Percentiles rank a stretch among this genome's conserved stretches.
Conservation (phyloP, 2,888 invertebrate species). For the Camponotus fellah region DNA sequence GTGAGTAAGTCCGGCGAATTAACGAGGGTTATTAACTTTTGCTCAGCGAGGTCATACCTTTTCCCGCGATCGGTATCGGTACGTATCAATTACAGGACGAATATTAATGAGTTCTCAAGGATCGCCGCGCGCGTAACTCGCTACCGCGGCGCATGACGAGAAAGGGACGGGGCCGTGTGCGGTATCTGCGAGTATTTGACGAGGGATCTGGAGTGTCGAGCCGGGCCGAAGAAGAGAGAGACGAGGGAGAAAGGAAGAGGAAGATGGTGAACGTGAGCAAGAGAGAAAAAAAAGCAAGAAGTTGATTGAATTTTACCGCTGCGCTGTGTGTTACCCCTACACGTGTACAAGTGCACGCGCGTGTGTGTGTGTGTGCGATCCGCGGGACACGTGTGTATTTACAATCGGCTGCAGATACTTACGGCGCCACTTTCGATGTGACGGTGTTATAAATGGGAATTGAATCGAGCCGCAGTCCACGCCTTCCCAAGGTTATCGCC, state of each 20-base stretch:
- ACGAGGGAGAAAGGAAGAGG: conserved; percentile 24
- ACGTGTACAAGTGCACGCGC: conserved; percentile 54
- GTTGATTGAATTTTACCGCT: conserved; percentile 79
- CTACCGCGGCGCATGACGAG: conserved; percentile 43
- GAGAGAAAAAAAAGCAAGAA: conserved; percentile 71
- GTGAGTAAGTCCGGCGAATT: conserved; percentile 71
- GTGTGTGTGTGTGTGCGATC: conserved; percentile 34
- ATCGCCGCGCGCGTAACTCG: conserved; percentile 52
- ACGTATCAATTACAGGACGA: conserved; percentile 75
- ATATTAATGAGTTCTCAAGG: conserved; percentile 73
- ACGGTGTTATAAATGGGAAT: conserved; percentile 81
- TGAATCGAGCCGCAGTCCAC: conserved; percentile 80
- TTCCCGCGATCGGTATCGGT: conserved; percentile 66
- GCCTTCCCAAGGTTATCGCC: conserved; percentile 80
- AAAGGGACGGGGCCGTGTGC: conserved; percentile 46
- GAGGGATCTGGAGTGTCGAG: conserved; percentile 71
- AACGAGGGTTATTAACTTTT: conserved; percentile 72
- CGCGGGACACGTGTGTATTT: conserved; percentile 68
- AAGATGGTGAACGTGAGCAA: conserved; percentile 31
- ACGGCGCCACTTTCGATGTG: conserved; percentile 77
- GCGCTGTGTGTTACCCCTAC: conserved; percentile 62
- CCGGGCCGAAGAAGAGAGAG: conserved; percentile 37
- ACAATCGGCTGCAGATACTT: conserved; percentile 74
- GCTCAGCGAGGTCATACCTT: conserved; percentile 43
- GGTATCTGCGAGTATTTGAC: conserved; percentile 75